A percentile compares a stretch with the other conserved stretches of the same genome.
Conservation (phyloP, 1,140 invertebrate genomes). For the Lysiphlebus fabarum region DNA sequence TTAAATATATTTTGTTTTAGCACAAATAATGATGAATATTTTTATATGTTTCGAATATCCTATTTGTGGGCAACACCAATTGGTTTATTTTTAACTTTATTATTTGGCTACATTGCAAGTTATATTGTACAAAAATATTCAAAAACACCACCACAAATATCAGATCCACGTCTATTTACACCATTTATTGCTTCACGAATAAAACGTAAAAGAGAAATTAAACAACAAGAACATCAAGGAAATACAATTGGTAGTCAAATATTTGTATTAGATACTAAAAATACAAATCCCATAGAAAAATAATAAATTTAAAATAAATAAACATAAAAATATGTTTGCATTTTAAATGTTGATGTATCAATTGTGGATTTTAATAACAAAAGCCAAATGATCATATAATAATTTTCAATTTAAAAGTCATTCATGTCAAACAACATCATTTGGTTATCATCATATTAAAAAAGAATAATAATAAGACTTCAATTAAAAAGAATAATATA, state of each 20-base stretch:
- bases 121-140: conserved; percentile 39
- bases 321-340: too few relatives aligned
- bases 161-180: conserved; percentile 64
- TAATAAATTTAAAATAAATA: not conserved
- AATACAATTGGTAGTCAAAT: conserved; percentile 35
- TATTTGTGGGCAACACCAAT: conserved; percentile 79
- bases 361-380: too few relatives aligned
- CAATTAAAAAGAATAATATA: too few relatives aligned
- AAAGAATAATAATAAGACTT: too few relatives aligned
- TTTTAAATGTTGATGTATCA: not conserved
- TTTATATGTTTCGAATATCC: conserved; percentile 59
- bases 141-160: conserved; percentile 34
- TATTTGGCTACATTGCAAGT: conserved; percentile 64
- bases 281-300: conserved; percentile 2
- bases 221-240: conserved; percentile 27
- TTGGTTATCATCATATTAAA: too few relatives aligned
- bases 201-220: conserved; percentile 41
- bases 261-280: conserved; percentile 35
- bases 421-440: too few relatives aligned
- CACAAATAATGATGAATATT: conserved; percentile 28
- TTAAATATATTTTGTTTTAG: conserved; percentile 18
- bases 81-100: conserved; percentile 63
- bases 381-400: too few relatives aligned
- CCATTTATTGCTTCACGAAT: conserved; percentile 60
- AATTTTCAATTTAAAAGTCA: too few relatives aligned